Conservation (phyloP, 2,888 invertebrate genomes). For the Hipparchia sbordonii region DNA sequence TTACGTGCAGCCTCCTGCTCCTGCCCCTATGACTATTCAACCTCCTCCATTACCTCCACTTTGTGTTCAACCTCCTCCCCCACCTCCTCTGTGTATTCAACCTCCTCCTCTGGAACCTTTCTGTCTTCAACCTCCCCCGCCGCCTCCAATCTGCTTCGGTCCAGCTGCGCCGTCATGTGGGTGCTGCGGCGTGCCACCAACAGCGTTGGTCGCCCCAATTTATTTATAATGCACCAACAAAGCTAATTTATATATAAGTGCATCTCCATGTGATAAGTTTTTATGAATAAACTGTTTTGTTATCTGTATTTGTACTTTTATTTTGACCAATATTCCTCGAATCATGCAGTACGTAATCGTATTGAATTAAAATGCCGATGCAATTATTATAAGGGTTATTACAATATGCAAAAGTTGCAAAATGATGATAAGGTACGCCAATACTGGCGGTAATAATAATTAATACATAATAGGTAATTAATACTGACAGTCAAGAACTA, state of each 20-base stretch:
- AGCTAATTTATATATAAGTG: slow-evolving; percentile 23
- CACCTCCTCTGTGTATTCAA: slow-evolving; percentile 57
- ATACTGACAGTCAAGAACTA: too few relatives aligned
- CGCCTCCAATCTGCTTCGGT: slow-evolving; percentile 63
- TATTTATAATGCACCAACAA: slow-evolving; percentile 45
- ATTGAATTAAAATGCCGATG: background rate
- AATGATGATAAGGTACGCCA: too few relatives aligned
- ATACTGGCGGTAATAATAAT: too few relatives aligned
- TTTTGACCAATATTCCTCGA: background rate
- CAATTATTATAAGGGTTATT: background rate
- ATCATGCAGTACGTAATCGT: background rate
- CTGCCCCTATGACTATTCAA: slow-evolving; percentile 62
- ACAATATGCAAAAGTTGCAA: too few relatives aligned
- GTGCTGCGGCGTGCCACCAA: slow-evolving; percentile 41
- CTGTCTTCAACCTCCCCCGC: slow-evolving; percentile 64
- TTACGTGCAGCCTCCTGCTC: slow-evolving; percentile 65
- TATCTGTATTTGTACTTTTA: slow-evolving; percentile 12
- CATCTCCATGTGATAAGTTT: slow-evolving; percentile 24
- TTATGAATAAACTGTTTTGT: slow-evolving; percentile 18
- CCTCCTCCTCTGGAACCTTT: slow-evolving; percentile 56
- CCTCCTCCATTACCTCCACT: slow-evolving; percentile 66
- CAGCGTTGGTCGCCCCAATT: slow-evolving; percentile 45
- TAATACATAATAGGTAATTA: too few relatives aligned
- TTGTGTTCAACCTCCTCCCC: slow-evolving; percentile 64
- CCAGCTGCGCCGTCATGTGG: slow-evolving; percentile 43